A percentile compares a stretch with the other conserved stretches of the same genome.
Conservation (phyloP, 2,113 vertebrate genomes). For the human region GRCh38 chr17:62157001-62157500, state of each 20-base stretch:
- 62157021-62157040: neutral
- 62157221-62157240: neutral
- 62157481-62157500: neutral
- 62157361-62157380: neutral
- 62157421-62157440: neutral
- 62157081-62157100: too few relatives aligned
- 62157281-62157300: slow-evolving; percentile 22
- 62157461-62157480: neutral
- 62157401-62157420: neutral
- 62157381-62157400: neutral
- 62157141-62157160: neutral
- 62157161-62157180: neutral
- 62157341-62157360: neutral
- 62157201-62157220: neutral
- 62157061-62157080: too few relatives aligned
- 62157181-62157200: neutral
- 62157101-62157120: too few relatives aligned
- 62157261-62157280: neutral
- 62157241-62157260: neutral
- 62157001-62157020: neutral
- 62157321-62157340: neutral
- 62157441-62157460: neutral
- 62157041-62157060: too few relatives aligned
- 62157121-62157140: too few relatives aligned
- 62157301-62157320: neutral